phyloP scores from a whole-genome alignment of 2,797 vertebrate genomes.

The Hippopotamyrus pictus region DNA sequence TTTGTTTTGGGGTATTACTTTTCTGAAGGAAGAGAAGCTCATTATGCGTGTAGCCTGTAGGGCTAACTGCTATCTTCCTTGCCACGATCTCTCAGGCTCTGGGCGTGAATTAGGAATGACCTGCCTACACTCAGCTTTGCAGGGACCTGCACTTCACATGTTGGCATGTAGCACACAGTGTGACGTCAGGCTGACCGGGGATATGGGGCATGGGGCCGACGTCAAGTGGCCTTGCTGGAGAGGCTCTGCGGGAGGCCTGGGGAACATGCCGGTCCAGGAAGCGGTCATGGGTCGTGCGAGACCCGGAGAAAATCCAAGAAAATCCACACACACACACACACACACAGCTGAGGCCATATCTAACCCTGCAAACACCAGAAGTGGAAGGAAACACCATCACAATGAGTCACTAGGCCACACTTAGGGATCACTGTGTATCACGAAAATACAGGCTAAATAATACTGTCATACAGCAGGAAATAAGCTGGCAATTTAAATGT shows the following conservation, averaged over 20 bases:
- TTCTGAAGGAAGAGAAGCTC: slow-evolving; percentile 21
- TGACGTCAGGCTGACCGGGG: slow-evolving; percentile 38
- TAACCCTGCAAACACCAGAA: neutral
- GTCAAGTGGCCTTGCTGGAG: neutral
- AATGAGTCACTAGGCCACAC: neutral
- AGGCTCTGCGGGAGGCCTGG: neutral
- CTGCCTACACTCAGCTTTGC: slow-evolving; percentile 27
- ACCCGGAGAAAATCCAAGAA: neutral
- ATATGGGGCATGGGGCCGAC: neutral
- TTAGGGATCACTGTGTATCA: neutral
- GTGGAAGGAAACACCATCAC: neutral
- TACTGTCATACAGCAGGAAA: neutral
- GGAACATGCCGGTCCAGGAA: neutral
- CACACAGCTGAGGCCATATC: neutral
- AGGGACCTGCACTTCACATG: slow-evolving; percentile 24
- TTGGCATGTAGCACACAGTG: slow-evolving; percentile 11
- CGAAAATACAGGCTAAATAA: neutral
- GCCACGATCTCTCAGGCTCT: slow-evolving; percentile 30
- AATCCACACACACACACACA: neutral
- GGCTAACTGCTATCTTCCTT: slow-evolving; percentile 40
- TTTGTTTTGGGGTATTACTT: slow-evolving; percentile 31
- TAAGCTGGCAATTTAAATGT: neutral
- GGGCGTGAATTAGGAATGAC: slow-evolving; percentile 39
- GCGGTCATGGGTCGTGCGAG: neutral
- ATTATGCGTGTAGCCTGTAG: slow-evolving; percentile 35